Conservation (phyloP, 2,113 vertebrate species). For the Boleophthalmus pectinirostris region DNA sequence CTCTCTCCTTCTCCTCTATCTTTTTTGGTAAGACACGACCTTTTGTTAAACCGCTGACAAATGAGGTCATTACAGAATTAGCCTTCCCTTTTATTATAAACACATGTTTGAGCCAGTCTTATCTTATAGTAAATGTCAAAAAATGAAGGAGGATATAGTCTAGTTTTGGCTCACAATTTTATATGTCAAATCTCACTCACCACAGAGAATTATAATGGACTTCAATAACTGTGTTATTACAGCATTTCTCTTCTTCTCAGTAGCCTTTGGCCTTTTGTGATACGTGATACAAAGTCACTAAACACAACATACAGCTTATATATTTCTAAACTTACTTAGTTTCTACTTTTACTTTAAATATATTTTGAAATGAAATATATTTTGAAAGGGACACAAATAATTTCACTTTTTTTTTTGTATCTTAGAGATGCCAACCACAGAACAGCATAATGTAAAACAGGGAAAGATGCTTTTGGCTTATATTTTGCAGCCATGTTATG, state of each 20-base stretch:
- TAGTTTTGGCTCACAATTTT: neutral
- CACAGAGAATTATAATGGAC: neutral
- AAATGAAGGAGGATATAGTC: neutral
- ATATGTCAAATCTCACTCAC: neutral
- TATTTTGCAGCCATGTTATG: constrained; percentile 6
- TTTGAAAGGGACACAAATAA: too few relatives aligned
- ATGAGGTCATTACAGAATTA: constrained; percentile 17
- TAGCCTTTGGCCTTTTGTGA: neutral
- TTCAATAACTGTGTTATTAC: neutral
- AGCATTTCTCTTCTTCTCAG: neutral
- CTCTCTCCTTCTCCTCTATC: constrained; percentile 19
- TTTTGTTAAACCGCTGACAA: constrained; percentile 36
- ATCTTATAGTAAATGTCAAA: neutral
- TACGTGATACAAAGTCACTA: too few relatives aligned
- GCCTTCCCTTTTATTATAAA: constrained; percentile 34
- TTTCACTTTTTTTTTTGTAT: too few relatives aligned
- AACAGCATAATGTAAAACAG: constrained; percentile 7
- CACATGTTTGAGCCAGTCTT: constrained; percentile 18
- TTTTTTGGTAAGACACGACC: constrained; percentile 19
- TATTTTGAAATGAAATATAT: too few relatives aligned
- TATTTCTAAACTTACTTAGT: neutral
- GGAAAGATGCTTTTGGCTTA: constrained; percentile 7
- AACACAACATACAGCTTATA: neutral
- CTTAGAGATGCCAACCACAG: too few relatives aligned
- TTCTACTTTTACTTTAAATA: too few relatives aligned